Base-by-base conservation (phyloP, 2,797 vertebrate species). In the Anabas testudineus region DNA sequence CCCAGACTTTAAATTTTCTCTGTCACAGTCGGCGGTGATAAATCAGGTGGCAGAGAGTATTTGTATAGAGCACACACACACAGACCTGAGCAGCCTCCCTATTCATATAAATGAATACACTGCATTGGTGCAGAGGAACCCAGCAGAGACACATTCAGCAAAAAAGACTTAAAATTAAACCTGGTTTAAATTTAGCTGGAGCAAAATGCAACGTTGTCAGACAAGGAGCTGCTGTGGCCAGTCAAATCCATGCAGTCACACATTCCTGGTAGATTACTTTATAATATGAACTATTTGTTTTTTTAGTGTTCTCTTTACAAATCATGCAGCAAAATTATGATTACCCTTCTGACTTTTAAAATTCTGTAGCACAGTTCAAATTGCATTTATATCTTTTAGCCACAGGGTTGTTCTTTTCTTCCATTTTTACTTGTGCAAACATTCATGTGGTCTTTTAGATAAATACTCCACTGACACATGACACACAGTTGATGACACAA, bases 1-100 rank as follows among this genome's bases (percentile, higher is more conserved):
- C 42, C 36, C 61, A 58, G 42, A 46, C 68, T 63, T 58, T 42
- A 66, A 42, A 73, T 65, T 66, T 72, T 42, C 67, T 64, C 30
- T 14, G 60, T 53, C 21, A 49, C 18, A 10, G 47, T 54, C 52
- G 42, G 56, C 42, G 8, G 42, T 7, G 24, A 70, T 74, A 67
- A 47, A 55, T 66, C 70, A 48, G 60, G 2, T 7, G 37, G 19
- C 24, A 54, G 53, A 30, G 22, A 45, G 30, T 56, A 18, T 59
- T 55, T 68, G 22, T 53, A 58, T 10, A 45, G 12, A 45, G 41
- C 41, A 54, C 34, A 36, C 52, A 36, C 30, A 55, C 9, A 10
- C 6, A 10, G 34, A 4, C 41, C 36, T 16, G 21, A 0, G 18
- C 28, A 47, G 46, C 13, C 19, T 18, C 18, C 21, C 42, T 48